These are phyloP conservation scores for Eulithis testata DNA, from an alignment of 2,888 invertebrate species.

Conservation along the genomic window DNA sequence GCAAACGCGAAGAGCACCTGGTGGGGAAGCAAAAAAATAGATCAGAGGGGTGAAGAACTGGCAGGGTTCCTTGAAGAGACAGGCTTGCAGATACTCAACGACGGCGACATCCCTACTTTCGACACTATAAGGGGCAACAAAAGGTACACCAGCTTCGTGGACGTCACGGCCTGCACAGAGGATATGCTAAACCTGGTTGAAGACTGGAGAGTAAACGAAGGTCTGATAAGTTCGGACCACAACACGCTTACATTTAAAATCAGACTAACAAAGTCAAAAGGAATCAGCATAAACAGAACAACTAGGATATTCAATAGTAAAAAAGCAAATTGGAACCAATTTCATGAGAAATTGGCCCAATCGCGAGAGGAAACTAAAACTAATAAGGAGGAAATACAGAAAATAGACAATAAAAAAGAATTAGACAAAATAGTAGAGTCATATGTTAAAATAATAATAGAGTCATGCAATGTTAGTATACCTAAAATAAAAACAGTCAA, in stretches of 20 bases:
- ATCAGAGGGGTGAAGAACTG: slow-evolving; percentile 28
- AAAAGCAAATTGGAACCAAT: too few relatives aligned
- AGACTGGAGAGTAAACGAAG: slow-evolving; percentile 23
- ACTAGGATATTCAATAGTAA: background rate
- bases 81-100: slow-evolving; percentile 42
- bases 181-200: slow-evolving; percentile 26
- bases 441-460: background rate
- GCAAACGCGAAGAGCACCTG: slow-evolving; percentile 10
- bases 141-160: slow-evolving; percentile 37
- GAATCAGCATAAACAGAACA: background rate
- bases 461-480: background rate
- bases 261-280: background rate
- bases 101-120: slow-evolving; percentile 42
- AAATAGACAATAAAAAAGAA: background rate
- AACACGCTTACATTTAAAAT: background rate
- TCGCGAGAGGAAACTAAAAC: background rate
- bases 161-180: slow-evolving; percentile 42
- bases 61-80: slow-evolving; percentile 24
- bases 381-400: background rate
- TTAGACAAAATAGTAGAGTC: background rate
- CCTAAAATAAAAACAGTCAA: background rate
- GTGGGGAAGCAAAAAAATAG: background rate
- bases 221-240: too few relatives aligned
- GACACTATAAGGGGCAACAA: slow-evolving; percentile 35
- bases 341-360: too few relatives aligned